Evolutionary conservation across 2,797 vertebrate genomes (phyloP), one percentile per base, ranked within the genome.

Genomic region (Esox masquinongy): DNA sequence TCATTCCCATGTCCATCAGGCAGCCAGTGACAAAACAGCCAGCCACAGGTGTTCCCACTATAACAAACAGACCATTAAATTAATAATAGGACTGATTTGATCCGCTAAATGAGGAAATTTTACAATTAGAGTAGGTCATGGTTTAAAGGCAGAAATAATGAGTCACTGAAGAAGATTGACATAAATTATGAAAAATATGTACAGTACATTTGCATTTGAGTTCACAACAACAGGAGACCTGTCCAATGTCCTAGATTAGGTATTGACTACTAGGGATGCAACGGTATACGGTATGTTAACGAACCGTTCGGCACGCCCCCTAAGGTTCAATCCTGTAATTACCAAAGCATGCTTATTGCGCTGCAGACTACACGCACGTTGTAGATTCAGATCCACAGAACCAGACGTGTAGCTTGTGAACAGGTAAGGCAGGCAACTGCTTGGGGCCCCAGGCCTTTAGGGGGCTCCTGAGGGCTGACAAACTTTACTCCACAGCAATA

Each of bases 21-120:
- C 80, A 76, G 84, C 76, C 88, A 86, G 90, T 85, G 86, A 85
- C 81, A 73, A 80, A 59, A 83, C 56, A 36, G 80, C 73, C 80
- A 76, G 78, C 89, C 90, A 90, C 90, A 92, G 88, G 89, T 70
- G 80, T 84, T 80, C 63, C 79, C 74, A 74, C 75, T 82, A 77
- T 43, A 43, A 83, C 56, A 61, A 82, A 81, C 75, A 68, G 82
- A 70, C 82, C 82, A 77, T 79, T 84, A 47, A 74, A 86, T 76
- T 19, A 51, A 17, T 31, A 71, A 77, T 78, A 83, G 74, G 77
- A 84, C 79, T 78, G 73, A 85, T 82, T 77, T 80, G n/a, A 74
- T 72, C 14, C 11, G 11, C 22, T 59, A 22, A n/a, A 59, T 59
- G 17, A 56, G 51, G 51, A 14, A n/a, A 56, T 56, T 56, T n/a